phyloP scores from a whole-genome alignment of 2,113 vertebrate genomes.

The Vulpes vulpes region DNA sequence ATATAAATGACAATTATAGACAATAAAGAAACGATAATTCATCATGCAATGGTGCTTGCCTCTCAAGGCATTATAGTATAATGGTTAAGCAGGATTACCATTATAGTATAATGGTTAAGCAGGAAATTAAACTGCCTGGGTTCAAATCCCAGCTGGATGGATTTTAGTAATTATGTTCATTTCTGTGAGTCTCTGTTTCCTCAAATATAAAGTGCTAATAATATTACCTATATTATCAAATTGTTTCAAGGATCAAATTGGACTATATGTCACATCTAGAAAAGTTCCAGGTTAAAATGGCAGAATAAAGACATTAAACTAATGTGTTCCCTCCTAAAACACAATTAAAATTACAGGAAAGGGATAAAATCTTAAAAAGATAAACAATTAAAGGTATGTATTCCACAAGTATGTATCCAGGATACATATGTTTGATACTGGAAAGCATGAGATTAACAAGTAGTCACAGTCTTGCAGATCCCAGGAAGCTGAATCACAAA shows the following conservation, averaged over 20 bases:
- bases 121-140: slow-evolving; percentile 6
- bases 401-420: neutral
- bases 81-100: neutral
- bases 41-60: slow-evolving; percentile 12
- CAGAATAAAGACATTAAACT: neutral
- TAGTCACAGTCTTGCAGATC: neutral
- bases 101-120: neutral
- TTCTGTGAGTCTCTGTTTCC: slow-evolving; percentile 4
- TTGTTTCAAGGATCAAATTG: slow-evolving; percentile 36
- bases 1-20: slow-evolving; percentile 45
- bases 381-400: neutral
- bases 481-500: neutral
- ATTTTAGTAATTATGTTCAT: slow-evolving; percentile 29
- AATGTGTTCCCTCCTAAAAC: slow-evolving; percentile 36
- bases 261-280: neutral
- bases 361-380: neutral
- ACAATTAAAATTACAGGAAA: neutral
- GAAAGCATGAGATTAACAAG: neutral
- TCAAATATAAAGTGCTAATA: slow-evolving; percentile 24
- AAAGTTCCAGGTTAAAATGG: slow-evolving; percentile 32
- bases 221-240: neutral
- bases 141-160: slow-evolving; percentile 16
- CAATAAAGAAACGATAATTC: slow-evolving; percentile 48
- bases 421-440: neutral
- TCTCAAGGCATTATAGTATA: slow-evolving; percentile 27